phyloP scores from a whole-genome alignment of 2,888 invertebrate genomes.

The Eudasyphora cyanicolor region DNA sequence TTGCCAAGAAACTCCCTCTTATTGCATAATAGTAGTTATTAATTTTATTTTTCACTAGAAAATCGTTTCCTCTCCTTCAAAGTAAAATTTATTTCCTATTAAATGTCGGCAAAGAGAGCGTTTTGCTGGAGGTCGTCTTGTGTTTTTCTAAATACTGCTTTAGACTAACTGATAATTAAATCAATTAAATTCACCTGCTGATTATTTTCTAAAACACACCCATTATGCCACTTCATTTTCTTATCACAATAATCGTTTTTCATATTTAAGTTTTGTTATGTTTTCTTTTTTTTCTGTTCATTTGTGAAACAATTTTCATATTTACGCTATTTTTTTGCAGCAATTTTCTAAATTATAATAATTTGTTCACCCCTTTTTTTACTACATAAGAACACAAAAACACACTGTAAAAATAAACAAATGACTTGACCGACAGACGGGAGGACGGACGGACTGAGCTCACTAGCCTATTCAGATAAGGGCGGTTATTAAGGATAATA shows the following conservation, averaged over 20 bases:
- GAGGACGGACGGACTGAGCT: too few relatives aligned
- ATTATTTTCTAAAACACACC: not conserved
- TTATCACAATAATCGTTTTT: slow-evolving; percentile 1
- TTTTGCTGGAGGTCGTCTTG: too few relatives aligned
- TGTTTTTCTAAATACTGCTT: too few relatives aligned
- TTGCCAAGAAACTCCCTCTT: too few relatives aligned
- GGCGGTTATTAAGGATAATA: slow-evolving; percentile 19
- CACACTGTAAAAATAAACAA: too few relatives aligned
- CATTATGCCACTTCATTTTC: slow-evolving; percentile 17
- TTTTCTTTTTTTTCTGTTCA: too few relatives aligned
- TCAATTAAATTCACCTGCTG: not conserved
- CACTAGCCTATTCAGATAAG: slow-evolving; percentile 24
- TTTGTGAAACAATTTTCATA: slow-evolving; percentile 51
- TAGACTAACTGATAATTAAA: too few relatives aligned
- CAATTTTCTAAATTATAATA: slow-evolving; percentile 31
- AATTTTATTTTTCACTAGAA: too few relatives aligned
- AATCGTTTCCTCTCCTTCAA: too few relatives aligned
- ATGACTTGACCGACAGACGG: not conserved
- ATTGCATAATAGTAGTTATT: too few relatives aligned
- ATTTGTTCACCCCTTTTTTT: slow-evolving; percentile 9
- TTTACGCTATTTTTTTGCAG: slow-evolving; percentile 35
- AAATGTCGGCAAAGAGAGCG: too few relatives aligned
- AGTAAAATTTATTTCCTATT: too few relatives aligned
- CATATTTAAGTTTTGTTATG: not conserved
- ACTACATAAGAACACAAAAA: not conserved